Conservation (phyloP, 2,113 vertebrate genomes). For the Manacus vitellinus region DNA sequence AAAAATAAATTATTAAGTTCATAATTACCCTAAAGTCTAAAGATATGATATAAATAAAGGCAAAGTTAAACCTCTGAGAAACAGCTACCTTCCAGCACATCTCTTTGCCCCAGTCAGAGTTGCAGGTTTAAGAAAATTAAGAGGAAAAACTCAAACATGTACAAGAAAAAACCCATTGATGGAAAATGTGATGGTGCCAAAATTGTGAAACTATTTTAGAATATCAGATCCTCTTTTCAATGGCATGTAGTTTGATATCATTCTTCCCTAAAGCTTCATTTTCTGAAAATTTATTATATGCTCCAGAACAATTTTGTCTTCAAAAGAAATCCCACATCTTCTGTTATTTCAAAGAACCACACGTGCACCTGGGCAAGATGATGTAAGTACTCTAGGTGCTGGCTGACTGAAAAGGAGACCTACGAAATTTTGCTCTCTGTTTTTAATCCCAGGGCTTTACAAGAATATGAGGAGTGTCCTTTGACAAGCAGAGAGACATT, state of each 20-base stretch:
- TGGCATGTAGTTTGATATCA: background rate
- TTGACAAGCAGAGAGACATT: background rate
- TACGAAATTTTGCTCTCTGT: background rate
- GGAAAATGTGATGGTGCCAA: slow-evolving; percentile 30
- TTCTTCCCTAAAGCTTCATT: slow-evolving; percentile 48
- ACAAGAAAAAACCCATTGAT: background rate
- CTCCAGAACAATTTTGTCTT: slow-evolving; percentile 43
- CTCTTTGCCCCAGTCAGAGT: background rate
- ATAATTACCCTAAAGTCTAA: background rate
- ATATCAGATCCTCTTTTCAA: slow-evolving; percentile 24
- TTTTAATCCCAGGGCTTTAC: slow-evolving; percentile 1
- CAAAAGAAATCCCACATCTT: slow-evolving; percentile 53
- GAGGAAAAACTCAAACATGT: background rate
- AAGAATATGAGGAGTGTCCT: background rate
- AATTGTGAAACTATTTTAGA: background rate
- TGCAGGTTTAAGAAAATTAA: background rate
- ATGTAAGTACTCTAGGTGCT: background rate
- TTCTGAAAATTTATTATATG: slow-evolving; percentile 49
- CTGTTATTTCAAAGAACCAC: slow-evolving; percentile 47
- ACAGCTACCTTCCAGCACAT: background rate
- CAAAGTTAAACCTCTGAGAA: background rate
- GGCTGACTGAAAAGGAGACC: slow-evolving; percentile 12
- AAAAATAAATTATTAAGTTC: background rate
- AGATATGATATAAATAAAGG: background rate
- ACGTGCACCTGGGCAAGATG: slow-evolving; percentile 41